Evolutionary conservation across 2,113 vertebrate species (phyloP).

Genomic region (Phycodurus eques): DNA sequence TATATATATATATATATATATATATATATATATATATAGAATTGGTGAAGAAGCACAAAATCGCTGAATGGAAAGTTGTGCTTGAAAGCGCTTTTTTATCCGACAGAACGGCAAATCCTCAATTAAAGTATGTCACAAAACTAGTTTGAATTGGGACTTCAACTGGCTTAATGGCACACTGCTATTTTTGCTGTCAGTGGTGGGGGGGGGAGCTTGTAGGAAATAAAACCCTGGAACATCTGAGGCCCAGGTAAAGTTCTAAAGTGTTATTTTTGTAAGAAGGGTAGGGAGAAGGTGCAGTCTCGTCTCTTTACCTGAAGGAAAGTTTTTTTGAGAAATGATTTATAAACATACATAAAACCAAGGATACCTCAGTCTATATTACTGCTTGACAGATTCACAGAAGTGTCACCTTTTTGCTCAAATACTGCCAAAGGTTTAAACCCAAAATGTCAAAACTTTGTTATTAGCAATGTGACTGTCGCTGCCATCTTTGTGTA

Average conservation of each 20-base stretch:
- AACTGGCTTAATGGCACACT: slow-evolving; percentile 69
- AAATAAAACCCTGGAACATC: slow-evolving; percentile 64
- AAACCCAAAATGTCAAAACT: too few species aligned
- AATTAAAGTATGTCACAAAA: slow-evolving; percentile 73
- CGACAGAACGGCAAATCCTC: slow-evolving; percentile 66
- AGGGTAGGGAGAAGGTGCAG: slow-evolving; percentile 35
- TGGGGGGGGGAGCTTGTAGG: slow-evolving; percentile 52
- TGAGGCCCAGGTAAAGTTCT: slow-evolving; percentile 44
- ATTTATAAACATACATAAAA: not conserved
- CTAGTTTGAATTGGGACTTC: slow-evolving; percentile 70
- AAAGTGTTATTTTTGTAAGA: slow-evolving; percentile 27
- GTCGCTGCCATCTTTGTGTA: too few species aligned
- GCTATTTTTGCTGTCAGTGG: slow-evolving; percentile 30
- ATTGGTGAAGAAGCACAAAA: slow-evolving; percentile 74
- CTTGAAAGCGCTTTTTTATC: slow-evolving; percentile 68
- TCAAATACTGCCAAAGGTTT: too few species aligned
- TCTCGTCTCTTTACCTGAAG: slow-evolving; percentile 23
- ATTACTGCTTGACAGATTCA: not conserved
- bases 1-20: not conserved
- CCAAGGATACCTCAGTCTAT: not conserved
- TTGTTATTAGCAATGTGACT: too few species aligned
- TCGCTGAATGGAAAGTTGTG: slow-evolving; percentile 68
- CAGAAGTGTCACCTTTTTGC: not conserved
- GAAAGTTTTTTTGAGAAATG: slow-evolving; percentile 28
- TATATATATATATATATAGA: slow-evolving; percentile 17